phyloP scores from a whole-genome alignment of 2,113 vertebrate genomes.

The Epinephelus lanceolatus region DNA sequence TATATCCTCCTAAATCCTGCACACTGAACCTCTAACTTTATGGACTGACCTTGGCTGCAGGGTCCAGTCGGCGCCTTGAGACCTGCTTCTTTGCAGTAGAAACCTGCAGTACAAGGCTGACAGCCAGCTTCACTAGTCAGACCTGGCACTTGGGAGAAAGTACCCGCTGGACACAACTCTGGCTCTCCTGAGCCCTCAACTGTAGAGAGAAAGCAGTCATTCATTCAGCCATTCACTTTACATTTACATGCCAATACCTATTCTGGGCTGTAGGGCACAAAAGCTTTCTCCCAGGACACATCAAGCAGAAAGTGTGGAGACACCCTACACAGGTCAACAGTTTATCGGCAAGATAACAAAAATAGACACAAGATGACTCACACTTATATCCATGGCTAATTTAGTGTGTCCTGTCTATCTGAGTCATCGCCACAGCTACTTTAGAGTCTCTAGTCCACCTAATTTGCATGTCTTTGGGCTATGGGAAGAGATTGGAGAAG shows the following conservation, averaged over 20 bases:
- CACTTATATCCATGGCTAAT: conserved; percentile 12
- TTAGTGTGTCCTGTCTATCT: conserved; percentile 39
- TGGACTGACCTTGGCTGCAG: conserved; percentile 87
- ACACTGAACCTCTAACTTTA: background rate
- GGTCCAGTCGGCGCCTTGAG: conserved; percentile 86
- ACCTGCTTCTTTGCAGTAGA: conserved; percentile 87
- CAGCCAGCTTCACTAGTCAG: conserved; percentile 81
- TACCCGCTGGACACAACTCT: conserved; percentile 87
- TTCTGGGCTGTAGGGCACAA: background rate
- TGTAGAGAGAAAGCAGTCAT: conserved; percentile 64
- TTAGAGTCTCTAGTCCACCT: conserved; percentile 8
- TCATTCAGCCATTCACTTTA: conserved; percentile 18
- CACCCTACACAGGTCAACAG: conserved; percentile 29
- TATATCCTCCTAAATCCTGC: no score
- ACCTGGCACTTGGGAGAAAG: conserved; percentile 86
- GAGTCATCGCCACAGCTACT: conserved; percentile 38
- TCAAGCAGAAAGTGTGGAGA: background rate
- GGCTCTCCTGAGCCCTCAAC: conserved; percentile 87
- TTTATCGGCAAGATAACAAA: conserved; percentile 10
- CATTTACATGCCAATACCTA: conserved; percentile 6
- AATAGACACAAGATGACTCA: conserved; percentile 59
- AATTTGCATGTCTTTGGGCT: conserved; percentile 44
- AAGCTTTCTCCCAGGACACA: conserved; percentile 3
- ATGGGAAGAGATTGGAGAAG: background rate
- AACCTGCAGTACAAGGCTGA: conserved; percentile 87